Evolutionary conservation across 1,140 invertebrate species (phyloP).

Genomic region (Cotesia vestalis): DNA sequence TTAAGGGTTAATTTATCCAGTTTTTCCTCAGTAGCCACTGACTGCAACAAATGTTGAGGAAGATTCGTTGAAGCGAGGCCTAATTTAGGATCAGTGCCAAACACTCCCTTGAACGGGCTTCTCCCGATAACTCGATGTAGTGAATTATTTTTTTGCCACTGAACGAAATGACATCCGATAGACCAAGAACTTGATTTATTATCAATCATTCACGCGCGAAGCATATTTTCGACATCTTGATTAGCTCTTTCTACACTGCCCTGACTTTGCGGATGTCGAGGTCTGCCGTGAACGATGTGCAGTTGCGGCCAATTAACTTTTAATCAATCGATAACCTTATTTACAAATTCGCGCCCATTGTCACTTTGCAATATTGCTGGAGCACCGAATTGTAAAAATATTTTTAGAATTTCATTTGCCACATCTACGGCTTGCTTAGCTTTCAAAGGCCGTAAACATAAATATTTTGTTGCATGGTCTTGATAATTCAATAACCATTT

Average conservation of each 20-base stretch:
- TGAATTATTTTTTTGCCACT: conserved; percentile 48
- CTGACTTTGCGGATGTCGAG: conserved; percentile 49
- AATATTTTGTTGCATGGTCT: conserved; percentile 50
- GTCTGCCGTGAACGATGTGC: conserved; percentile 57
- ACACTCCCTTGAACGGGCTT: conserved; percentile 9
- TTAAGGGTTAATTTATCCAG: no score
- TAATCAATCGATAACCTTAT: conserved; percentile 44
- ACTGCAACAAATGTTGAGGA: no score
- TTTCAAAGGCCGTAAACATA: conserved; percentile 41
- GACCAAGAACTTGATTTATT: conserved; percentile 47
- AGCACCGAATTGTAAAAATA: conserved; percentile 45
- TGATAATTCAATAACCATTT: conserved; percentile 48
- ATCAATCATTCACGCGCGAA: conserved; percentile 47
- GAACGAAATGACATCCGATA: conserved; percentile 46
- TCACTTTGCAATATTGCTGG: conserved; percentile 46
- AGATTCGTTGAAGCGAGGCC: no score
- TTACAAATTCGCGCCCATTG: conserved; percentile 41
- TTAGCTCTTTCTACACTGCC: conserved; percentile 53
- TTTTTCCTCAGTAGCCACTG: no score
- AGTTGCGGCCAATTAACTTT: conserved; percentile 45
- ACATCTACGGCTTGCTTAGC: conserved; percentile 45
- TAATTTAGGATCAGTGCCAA: background rate
- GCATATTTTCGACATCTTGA: conserved; percentile 57
- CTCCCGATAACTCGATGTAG: conserved; percentile 28
- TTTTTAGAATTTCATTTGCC: conserved; percentile 41